phyloP scores from a whole-genome alignment of 2,797 vertebrate species.

The Carduelis carduelis region DNA sequence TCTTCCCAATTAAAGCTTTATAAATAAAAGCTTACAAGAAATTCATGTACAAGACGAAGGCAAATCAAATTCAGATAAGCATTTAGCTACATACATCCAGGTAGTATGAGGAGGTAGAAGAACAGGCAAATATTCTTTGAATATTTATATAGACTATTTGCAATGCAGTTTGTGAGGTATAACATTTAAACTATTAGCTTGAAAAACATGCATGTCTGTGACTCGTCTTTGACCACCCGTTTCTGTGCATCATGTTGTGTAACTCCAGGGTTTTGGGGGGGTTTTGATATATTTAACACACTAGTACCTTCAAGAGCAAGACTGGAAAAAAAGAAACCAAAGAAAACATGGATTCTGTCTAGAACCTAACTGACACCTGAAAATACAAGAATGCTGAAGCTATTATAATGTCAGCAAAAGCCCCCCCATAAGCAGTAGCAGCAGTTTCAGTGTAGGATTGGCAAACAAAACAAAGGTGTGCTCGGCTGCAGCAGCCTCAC shows the following conservation, averaged over 20 bases:
- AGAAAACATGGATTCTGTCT: background rate
- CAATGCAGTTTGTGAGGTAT: background rate
- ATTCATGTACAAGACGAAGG: background rate
- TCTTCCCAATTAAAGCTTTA: background rate
- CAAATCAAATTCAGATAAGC: background rate
- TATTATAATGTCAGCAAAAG: background rate
- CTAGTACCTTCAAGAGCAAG: background rate
- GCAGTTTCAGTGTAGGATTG: background rate
- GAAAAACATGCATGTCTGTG: background rate
- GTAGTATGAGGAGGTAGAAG: background rate
- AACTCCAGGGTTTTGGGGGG: accelerated
- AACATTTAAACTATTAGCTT: background rate
- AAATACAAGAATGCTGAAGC: background rate
- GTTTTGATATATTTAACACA: background rate
- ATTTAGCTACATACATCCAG: background rate
- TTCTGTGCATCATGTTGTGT: background rate
- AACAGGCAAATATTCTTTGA: background rate
- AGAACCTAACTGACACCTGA: background rate
- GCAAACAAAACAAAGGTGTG: background rate
- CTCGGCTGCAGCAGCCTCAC: background rate
- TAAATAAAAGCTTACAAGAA: background rate
- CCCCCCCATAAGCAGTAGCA: background rate
- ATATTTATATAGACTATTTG: background rate
- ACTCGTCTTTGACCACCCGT: background rate
- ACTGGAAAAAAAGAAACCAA: background rate